Base-by-base conservation (phyloP, 2,113 vertebrate species). In the Bos javanicus region DNA sequence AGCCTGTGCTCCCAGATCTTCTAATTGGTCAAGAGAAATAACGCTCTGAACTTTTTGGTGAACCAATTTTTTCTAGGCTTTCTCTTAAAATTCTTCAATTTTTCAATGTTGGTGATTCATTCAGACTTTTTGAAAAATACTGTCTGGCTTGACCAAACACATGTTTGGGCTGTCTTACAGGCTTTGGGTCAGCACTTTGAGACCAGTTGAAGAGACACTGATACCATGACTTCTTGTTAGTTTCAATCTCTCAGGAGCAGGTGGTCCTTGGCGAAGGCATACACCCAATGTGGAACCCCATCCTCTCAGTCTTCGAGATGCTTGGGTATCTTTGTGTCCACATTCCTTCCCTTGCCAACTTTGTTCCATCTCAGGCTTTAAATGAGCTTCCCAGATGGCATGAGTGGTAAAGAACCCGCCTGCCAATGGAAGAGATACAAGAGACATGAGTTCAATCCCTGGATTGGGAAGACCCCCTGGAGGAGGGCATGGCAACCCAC, bases 241-340 rank as follows among this genome's bases (percentile, higher is more conserved):
- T 43, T 16, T 52, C 36, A 4, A n/a, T 7, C 30, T 28, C 36
- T 36, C 1, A 15, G 80, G 85, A 36, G 30, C 7, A 56, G 39
- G 26, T 5, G 25, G 33, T 7, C 26, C 56, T n/a, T 1, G 11
- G 19, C 1, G 19, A 67, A 30, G 14, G 43, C 83, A 21, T 8
- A 28, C 0, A 4, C 0, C 50, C 28, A 7, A 3, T 0, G 0
- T 11, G 0, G 1, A 16, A 3, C 30, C 19, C 26, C 7, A 2
- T 21, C 1, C 30, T 43, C 46, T 10, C 1, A 2, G 36, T 11
- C 26, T 16, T 19, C 5, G 15, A 12, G 10, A 0, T 2, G 17
- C 52, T 17, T 3, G 0, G 6, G n/a, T 10, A 28, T 33, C 83
- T 56, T 30, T 57, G 39, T 25, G 26, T 54, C 91, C 39, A 8